These are phyloP conservation scores for Polydesmus complanatus DNA, from an alignment of 2,888 invertebrate genomes.

Conservation along the genomic window DNA sequence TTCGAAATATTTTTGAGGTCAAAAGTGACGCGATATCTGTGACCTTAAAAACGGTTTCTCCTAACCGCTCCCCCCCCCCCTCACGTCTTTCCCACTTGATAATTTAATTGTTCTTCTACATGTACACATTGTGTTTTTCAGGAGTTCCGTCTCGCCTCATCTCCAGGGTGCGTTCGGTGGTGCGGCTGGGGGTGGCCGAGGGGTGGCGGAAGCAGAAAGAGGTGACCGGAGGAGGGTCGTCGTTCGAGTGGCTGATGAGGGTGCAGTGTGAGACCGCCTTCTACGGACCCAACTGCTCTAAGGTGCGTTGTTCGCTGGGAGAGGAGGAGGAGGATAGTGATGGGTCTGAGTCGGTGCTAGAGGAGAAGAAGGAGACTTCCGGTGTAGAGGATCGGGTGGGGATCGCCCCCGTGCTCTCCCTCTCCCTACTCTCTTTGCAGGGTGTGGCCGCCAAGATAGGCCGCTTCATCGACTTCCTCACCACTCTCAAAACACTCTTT, in stretches of 20 bases:
- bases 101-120: background rate
- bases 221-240: background rate
- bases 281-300: slow-evolving; percentile 12
- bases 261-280: slow-evolving; percentile 11
- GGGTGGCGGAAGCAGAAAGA: slow-evolving; percentile 10
- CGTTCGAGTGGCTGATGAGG: slow-evolving; percentile 6
- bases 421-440: background rate
- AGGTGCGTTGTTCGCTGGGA: slow-evolving; percentile 4
- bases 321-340: background rate
- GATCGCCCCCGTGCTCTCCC: background rate
- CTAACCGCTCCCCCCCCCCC: too few relatives aligned
- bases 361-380: too few relatives aligned
- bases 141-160: slow-evolving; percentile 4
- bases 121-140: background rate
- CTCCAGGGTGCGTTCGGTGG: background rate
- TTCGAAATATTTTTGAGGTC: too few relatives aligned
- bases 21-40: too few relatives aligned
- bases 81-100: too few relatives aligned
- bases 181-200: background rate
- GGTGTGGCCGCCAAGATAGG: background rate
- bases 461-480: background rate
- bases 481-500: slow-evolving; percentile 9
- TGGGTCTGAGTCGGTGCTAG: too few relatives aligned
- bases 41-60: too few relatives aligned
- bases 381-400: background rate